Conservation (phyloP, 2,888 invertebrate genomes). For the Chorisops tibialis region DNA sequence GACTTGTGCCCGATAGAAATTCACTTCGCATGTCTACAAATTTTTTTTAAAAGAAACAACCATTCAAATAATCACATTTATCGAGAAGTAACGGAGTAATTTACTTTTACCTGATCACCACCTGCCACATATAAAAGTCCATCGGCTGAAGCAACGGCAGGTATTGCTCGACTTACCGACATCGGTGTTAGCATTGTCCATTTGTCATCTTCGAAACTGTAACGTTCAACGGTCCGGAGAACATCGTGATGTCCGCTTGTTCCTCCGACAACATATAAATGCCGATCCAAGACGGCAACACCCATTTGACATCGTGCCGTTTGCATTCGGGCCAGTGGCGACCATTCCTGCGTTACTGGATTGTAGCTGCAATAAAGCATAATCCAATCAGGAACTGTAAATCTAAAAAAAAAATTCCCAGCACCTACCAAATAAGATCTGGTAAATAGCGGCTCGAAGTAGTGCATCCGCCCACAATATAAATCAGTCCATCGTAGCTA, state of each 20-base stretch:
- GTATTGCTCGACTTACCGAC: conserved; percentile 73
- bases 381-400: neutral
- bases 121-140: conserved; percentile 80
- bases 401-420: neutral
- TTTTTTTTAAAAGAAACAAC: too few relatives aligned
- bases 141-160: conserved; percentile 81
- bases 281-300: conserved; percentile 77
- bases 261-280: conserved; percentile 85
- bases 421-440: conserved; percentile 60
- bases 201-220: conserved; percentile 54
- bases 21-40: conserved; percentile 63
- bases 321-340: conserved; percentile 70
- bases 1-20: conserved; percentile 81
- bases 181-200: conserved; percentile 77
- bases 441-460: conserved; percentile 74
- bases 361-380: conserved; percentile 58
- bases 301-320: conserved; percentile 85
- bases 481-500: conserved; percentile 63
- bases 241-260: conserved; percentile 78
- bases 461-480: conserved; percentile 88
- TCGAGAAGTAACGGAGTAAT: neutral
- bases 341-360: conserved; percentile 79
- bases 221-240: conserved; percentile 74
- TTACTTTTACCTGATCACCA: conserved; percentile 62
- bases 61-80: conserved; percentile 2